Conservation (phyloP, 2,797 vertebrate species). For the Pseudochromis fuscus region DNA sequence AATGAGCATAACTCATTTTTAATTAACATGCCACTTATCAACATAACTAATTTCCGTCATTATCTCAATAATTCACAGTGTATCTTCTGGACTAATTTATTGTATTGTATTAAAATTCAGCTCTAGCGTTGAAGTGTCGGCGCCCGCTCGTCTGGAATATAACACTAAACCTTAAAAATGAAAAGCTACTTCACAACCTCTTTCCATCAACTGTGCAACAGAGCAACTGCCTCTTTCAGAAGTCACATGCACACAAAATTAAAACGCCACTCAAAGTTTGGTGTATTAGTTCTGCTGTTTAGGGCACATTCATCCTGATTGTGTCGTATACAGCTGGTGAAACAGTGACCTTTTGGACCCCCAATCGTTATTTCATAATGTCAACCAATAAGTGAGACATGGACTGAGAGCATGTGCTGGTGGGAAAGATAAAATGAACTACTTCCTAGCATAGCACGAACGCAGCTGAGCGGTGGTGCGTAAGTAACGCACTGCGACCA, state of each 20-base stretch:
- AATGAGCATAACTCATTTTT: slow-evolving; percentile 5
- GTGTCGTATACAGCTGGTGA: not conserved
- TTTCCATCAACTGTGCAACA: slow-evolving; percentile 24
- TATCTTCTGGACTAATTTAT: slow-evolving; percentile 38
- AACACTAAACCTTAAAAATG: slow-evolving; percentile 34
- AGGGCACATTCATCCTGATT: slow-evolving; percentile 2
- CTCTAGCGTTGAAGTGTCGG: slow-evolving; percentile 18
- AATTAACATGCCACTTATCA: slow-evolving; percentile 37
- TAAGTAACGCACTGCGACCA: slow-evolving; percentile 72
- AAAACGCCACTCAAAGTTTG: too few relatives aligned
- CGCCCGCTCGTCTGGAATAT: slow-evolving; percentile 5
- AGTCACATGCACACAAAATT: slow-evolving; percentile 20
- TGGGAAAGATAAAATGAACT: too few relatives aligned
- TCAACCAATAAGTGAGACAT: slow-evolving; percentile 7
- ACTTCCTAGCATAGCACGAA: slow-evolving; percentile 69
- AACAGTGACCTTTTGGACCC: slow-evolving; percentile 20
- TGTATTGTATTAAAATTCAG: slow-evolving; percentile 37
- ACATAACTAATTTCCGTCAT: slow-evolving; percentile 33
- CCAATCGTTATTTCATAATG: slow-evolving; percentile 17
- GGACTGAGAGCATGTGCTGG: slow-evolving; percentile 9
- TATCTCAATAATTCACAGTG: slow-evolving; percentile 41
- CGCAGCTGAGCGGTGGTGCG: slow-evolving; percentile 54
- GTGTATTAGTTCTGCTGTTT: too few relatives aligned
- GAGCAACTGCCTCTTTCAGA: too few relatives aligned
- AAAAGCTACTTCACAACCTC: slow-evolving; percentile 33